Conservation (phyloP, 1,140 invertebrate species). For the Bombus waltoni region DNA sequence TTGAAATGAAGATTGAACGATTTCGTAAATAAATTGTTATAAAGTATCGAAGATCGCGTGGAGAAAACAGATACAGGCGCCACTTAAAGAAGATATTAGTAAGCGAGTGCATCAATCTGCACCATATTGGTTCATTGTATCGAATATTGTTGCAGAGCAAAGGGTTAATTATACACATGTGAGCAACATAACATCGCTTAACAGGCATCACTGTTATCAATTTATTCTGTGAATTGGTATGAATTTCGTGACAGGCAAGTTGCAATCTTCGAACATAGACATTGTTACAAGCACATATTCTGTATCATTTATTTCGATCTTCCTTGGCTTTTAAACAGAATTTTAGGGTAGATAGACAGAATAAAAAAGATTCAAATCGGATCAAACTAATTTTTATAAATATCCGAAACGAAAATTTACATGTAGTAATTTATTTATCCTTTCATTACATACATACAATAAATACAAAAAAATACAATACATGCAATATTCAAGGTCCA, state of each 20-base stretch:
- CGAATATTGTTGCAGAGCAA: constrained; percentile 19
- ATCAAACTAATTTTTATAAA: background rate
- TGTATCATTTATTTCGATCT: background rate
- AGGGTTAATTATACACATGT: constrained; percentile 36
- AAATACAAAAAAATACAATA: too few species aligned
- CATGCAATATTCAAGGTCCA: background rate
- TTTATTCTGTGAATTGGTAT: constrained; percentile 22
- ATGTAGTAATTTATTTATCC: background rate
- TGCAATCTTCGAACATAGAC: background rate
- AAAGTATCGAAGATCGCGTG: background rate
- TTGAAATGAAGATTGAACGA: background rate
- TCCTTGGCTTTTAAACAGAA: background rate
- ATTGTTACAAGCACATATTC: background rate
- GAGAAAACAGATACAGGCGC: background rate
- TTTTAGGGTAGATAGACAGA: background rate
- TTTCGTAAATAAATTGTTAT: background rate
- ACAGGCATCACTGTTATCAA: constrained; percentile 17
- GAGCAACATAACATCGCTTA: constrained; percentile 21
- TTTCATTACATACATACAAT: background rate
- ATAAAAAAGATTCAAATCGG: background rate
- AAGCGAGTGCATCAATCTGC: background rate
- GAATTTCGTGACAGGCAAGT: constrained; percentile 12
- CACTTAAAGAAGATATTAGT: background rate
- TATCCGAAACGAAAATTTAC: background rate
- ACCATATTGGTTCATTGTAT: constrained; percentile 3